These are phyloP conservation scores for Alectura lathami DNA, from an alignment of 2,113 vertebrate species.

Conservation along the genomic window DNA sequence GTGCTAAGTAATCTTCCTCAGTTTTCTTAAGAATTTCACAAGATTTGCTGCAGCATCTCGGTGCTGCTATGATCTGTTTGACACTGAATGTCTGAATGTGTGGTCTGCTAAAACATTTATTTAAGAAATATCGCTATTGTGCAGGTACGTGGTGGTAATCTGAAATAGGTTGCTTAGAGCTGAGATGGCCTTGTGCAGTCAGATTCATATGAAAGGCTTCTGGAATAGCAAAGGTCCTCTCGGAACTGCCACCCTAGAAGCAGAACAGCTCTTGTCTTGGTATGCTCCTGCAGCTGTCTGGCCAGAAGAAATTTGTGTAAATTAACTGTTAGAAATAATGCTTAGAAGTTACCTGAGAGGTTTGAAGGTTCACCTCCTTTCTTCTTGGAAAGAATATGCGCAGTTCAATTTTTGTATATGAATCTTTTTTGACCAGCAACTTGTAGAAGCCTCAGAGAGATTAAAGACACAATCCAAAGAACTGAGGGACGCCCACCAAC, in stretches of 20 bases:
- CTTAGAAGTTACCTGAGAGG: background rate
- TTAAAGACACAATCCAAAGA: conserved; percentile 90
- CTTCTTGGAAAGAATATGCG: background rate
- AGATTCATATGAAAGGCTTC: background rate
- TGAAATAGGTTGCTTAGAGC: background rate
- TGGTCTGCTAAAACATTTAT: background rate
- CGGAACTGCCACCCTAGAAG: background rate
- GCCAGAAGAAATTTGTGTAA: background rate
- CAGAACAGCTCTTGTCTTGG: background rate
- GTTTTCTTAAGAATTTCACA: background rate
- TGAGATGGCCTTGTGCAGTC: background rate
- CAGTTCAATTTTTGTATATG: background rate
- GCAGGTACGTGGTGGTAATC: background rate
- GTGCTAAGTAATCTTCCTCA: background rate
- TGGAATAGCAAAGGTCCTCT: background rate
- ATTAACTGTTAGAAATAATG: background rate
- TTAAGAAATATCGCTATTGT: background rate
- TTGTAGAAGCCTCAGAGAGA: conserved; percentile 88
- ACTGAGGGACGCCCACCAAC: conserved; percentile 91
- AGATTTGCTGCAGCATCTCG: background rate
- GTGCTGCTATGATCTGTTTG: background rate
- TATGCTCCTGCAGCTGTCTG: background rate
- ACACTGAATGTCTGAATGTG: background rate
- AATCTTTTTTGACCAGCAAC: conserved; percentile 80
- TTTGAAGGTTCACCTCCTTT: background rate